Conservation (phyloP, 2,888 invertebrate species). For the Tachina grossa region DNA sequence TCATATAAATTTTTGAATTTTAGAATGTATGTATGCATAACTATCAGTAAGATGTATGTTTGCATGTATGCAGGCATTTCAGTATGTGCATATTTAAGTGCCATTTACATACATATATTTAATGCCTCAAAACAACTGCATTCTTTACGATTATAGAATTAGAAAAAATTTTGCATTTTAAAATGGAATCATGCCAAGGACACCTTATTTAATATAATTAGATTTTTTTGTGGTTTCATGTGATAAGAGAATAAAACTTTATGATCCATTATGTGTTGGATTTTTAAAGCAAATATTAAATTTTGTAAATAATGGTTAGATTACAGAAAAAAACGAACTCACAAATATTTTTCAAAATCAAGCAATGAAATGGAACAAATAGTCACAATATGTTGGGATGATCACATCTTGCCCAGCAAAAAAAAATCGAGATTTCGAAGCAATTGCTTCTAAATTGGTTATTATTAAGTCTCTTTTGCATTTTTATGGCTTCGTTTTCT, state of each 20-base stretch:
- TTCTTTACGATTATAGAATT: constrained; percentile 17
- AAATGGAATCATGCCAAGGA: constrained; percentile 56
- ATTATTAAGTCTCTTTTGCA: no score
- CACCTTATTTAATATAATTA: constrained; percentile 58
- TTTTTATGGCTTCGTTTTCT: no score
- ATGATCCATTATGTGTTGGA: not conserved
- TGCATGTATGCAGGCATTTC: not conserved
- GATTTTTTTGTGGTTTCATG: constrained; percentile 34
- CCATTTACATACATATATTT: no score
- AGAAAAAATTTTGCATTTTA: constrained; percentile 31
- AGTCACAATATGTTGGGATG: no score
- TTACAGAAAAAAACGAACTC: not conserved
- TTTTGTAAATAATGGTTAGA: not conserved
- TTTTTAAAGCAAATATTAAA: not conserved
- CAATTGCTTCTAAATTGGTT: no score
- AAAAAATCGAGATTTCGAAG: no score
- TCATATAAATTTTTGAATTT: no score
- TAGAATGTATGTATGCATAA: no score
- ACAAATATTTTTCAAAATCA: no score
- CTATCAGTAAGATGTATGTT: no score
- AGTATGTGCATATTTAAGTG: not conserved
- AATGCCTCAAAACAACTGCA: constrained; percentile 9
- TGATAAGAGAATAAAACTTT: constrained; percentile 36
- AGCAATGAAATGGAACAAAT: no score
- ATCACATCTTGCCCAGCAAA: no score